phyloP scores from a whole-genome alignment of 2,888 invertebrate genomes.

The Heliconius aoede region DNA sequence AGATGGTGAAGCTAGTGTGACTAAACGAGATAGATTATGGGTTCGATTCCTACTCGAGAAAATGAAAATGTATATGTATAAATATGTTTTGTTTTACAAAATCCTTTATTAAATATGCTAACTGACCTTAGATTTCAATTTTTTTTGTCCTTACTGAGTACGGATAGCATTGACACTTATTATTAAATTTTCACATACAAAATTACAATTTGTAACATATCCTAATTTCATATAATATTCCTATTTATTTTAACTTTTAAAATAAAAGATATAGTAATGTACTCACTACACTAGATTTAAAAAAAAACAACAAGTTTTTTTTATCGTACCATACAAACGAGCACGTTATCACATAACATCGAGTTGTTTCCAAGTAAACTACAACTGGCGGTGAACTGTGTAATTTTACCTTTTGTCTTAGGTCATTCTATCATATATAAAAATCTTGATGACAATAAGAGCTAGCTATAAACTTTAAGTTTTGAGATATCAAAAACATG shows the following conservation, averaged over 20 bases:
- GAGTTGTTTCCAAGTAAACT: constrained; percentile 57
- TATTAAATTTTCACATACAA: no score
- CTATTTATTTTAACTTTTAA: not conserved
- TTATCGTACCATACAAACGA: not conserved
- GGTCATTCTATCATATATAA: constrained; percentile 55
- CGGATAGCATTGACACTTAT: no score
- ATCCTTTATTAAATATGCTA: no score
- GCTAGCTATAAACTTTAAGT: constrained; percentile 66
- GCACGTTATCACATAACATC: constrained; percentile 16
- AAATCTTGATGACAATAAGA: constrained; percentile 74
- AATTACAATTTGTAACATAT: no score
- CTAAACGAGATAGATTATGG: no score
- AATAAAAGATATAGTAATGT: not conserved
- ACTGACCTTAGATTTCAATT: not conserved
- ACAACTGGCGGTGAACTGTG: constrained; percentile 60
- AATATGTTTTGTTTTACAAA: no score
- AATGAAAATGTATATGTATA: no score
- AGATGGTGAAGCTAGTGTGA: no score
- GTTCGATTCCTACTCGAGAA: no score
- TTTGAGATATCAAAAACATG: constrained; percentile 35
- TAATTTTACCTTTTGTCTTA: constrained; percentile 66
- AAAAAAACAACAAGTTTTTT: not conserved
- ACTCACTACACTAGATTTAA: not conserved
- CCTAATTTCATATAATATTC: not conserved
- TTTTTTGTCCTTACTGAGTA: no score